Conservation (phyloP, 2,888 invertebrate genomes). For the Danaus chrysippus region DNA sequence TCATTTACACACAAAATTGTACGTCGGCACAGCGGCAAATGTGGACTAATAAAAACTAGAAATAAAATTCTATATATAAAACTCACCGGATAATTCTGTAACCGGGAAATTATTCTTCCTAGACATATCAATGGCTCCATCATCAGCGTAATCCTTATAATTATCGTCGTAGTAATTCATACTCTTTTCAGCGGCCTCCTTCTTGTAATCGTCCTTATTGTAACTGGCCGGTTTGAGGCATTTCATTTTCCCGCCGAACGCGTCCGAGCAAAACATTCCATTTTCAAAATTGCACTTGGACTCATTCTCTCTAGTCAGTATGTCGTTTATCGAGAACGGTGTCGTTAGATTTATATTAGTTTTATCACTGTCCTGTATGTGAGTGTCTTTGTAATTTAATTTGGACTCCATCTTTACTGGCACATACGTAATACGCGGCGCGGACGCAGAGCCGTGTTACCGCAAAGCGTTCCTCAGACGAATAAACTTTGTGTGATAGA, state of each 20-base stretch:
- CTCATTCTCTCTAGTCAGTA: slow-evolving; percentile 80
- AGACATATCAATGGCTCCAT: slow-evolving; percentile 73
- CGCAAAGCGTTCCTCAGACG: slow-evolving; percentile 75
- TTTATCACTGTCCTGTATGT: slow-evolving; percentile 67
- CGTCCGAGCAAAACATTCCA: slow-evolving; percentile 56
- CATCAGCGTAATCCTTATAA: slow-evolving; percentile 61
- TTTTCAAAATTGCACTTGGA: slow-evolving; percentile 67
- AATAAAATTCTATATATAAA: background rate
- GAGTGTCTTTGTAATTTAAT: slow-evolving; percentile 57
- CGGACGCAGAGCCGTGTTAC: slow-evolving; percentile 56
- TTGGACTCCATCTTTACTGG: slow-evolving; percentile 66
- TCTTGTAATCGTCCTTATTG: slow-evolving; percentile 55
- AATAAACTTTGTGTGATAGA: slow-evolving; percentile 75
- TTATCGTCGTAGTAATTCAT: slow-evolving; percentile 69
- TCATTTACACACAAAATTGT: too few species aligned
- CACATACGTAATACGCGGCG: slow-evolving; percentile 57
- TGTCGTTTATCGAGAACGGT: slow-evolving; percentile 87
- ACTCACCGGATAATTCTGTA: slow-evolving; percentile 68
- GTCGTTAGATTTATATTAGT: slow-evolving; percentile 73
- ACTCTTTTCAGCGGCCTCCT: slow-evolving; percentile 61
- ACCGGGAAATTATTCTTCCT: slow-evolving; percentile 68
- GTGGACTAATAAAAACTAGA: background rate
- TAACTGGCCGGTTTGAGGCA: slow-evolving; percentile 51
- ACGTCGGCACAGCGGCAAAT: background rate
- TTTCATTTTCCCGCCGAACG: slow-evolving; percentile 64